These are phyloP conservation scores for Loripinus fragilis DNA, from an alignment of 2,888 invertebrate genomes.

Conservation along the genomic window DNA sequence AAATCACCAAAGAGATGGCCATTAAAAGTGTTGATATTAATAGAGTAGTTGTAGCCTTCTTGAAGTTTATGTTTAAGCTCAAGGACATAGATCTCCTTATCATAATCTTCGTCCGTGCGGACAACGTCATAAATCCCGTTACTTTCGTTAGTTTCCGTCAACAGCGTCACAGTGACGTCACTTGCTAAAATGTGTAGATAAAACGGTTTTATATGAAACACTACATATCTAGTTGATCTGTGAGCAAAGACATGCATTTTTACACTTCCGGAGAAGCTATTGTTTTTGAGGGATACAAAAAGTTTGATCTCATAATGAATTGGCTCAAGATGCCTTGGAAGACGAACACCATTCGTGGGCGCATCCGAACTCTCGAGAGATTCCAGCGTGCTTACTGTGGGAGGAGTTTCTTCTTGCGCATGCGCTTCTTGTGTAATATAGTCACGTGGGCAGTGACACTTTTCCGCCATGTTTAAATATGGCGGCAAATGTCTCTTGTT, in stretches of 20 bases:
- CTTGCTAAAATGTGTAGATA: constrained; percentile 45
- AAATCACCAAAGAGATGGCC: constrained; percentile 67
- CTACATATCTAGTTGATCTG: constrained; percentile 63
- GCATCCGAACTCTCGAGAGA: constrained; percentile 21
- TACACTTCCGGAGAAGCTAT: constrained; percentile 65
- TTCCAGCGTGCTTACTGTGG: constrained; percentile 8
- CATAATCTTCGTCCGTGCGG: constrained; percentile 56
- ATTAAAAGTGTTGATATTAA: constrained; percentile 61
- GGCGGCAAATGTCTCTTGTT: constrained; percentile 4
- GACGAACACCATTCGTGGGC: constrained; percentile 60
- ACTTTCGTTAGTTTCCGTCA: not conserved
- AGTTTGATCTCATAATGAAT: constrained; percentile 71
- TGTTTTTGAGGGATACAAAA: constrained; percentile 62
- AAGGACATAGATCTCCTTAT: constrained; percentile 69
- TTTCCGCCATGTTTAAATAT: not conserved
- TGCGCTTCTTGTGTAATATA: constrained; percentile 8
- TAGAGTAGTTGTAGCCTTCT: constrained; percentile 48
- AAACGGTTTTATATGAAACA: constrained; percentile 68
- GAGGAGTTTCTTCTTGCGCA: not conserved
- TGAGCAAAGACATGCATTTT: constrained; percentile 63
- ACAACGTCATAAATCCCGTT: constrained; percentile 45
- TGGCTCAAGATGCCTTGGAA: constrained; percentile 70
- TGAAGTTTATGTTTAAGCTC: constrained; percentile 59
- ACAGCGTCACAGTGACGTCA: constrained; percentile 41
- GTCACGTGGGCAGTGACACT: constrained; percentile 7